phyloP scores from a whole-genome alignment of 2,113 vertebrate genomes.

The Cryptomyrus ogoouensis region DNA sequence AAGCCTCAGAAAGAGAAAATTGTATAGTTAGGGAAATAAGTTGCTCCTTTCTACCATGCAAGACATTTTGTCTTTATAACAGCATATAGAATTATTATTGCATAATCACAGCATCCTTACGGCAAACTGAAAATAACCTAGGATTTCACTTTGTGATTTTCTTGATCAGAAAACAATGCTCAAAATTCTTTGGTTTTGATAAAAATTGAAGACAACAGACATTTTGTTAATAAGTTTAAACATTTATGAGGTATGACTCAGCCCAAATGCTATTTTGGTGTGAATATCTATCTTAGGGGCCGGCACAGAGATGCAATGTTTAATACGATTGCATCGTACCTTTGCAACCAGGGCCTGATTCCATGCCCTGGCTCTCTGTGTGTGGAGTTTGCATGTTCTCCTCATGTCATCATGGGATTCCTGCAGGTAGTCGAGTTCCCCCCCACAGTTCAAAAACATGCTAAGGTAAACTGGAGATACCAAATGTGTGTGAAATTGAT shows the following conservation, averaged over 20 bases:
- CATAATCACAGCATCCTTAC: neutral
- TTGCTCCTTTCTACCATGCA: neutral
- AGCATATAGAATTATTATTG: neutral
- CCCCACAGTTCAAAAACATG: neutral
- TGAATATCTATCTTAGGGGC: neutral
- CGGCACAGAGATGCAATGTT: no score
- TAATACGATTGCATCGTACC: neutral
- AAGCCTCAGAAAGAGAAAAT: neutral
- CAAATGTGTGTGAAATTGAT: neutral
- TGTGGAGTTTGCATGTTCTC: neutral
- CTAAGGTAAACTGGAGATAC: neutral
- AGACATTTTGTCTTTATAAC: neutral
- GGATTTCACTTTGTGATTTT: no score
- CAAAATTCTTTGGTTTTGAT: neutral
- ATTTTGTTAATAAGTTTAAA: neutral
- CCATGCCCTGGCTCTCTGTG: no score
- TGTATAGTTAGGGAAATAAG: neutral
- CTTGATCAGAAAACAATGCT: neutral
- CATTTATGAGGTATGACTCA: neutral
- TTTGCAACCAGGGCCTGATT: neutral
- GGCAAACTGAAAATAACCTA: neutral
- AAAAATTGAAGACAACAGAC: neutral
- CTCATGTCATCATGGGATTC: neutral
- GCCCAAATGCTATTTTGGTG: neutral
- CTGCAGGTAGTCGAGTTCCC: neutral